Conservation (phyloP, 2,888 invertebrate species). For the Heterodera filipjevi region DNA sequence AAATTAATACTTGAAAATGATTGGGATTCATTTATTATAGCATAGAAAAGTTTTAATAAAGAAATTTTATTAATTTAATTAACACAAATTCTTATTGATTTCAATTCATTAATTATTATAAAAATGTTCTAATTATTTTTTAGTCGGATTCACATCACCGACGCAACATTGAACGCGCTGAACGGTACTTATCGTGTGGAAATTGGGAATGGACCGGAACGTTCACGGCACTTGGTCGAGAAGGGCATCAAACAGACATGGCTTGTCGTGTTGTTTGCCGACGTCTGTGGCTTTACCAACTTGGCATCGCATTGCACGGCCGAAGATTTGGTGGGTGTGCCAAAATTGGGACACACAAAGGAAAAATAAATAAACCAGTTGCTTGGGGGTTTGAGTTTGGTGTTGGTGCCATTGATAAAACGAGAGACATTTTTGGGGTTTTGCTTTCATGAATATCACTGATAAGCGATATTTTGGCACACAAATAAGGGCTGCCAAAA, state of each 20-base stretch:
- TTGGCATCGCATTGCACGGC: constrained; percentile 86
- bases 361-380: not conserved
- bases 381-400: too few relatives aligned
- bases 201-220: constrained; percentile 81
- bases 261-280: constrained; percentile 87
- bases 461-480: too few relatives aligned
- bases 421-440: too few relatives aligned
- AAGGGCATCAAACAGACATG: constrained; percentile 86
- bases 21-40: too few relatives aligned
- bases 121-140: too few relatives aligned
- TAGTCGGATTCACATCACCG: constrained; percentile 91
- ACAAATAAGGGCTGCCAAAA: too few relatives aligned
- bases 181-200: constrained; percentile 89
- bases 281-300: constrained; percentile 92
- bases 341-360: not conserved
- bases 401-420: too few relatives aligned
- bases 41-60: too few relatives aligned
- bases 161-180: constrained; percentile 84
- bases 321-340: constrained; percentile 77
- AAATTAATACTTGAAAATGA: too few relatives aligned
- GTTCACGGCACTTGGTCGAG: constrained; percentile 79
- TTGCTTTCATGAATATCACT: too few relatives aligned
- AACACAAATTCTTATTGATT: too few relatives aligned
- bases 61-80: too few relatives aligned
- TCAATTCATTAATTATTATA: constrained; percentile 11